Conservation (phyloP, 2,888 invertebrate species). For the Tenthredo scrophulariae region DNA sequence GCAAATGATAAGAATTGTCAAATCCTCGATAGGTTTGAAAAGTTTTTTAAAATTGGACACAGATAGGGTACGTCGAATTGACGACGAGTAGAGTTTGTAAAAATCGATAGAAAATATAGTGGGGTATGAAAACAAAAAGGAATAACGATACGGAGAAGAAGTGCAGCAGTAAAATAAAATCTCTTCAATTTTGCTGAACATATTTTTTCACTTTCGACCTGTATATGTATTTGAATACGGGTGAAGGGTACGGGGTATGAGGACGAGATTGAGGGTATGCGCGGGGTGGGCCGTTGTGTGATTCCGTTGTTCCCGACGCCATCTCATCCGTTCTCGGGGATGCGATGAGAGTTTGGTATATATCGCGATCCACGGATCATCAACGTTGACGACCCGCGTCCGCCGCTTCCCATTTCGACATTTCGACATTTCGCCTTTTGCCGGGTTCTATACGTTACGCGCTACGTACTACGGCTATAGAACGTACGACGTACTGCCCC, state of each 20-base stretch:
- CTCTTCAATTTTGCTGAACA: constrained; percentile 9
- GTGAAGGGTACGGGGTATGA: constrained; percentile 58
- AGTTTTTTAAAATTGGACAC: not conserved
- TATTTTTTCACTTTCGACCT: constrained; percentile 19
- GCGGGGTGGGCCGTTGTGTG: constrained; percentile 58
- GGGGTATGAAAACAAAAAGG: not conserved
- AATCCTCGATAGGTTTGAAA: not conserved
- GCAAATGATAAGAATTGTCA: not conserved
- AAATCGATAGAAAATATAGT: too few relatives aligned
- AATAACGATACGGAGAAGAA: not conserved
- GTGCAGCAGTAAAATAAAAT: not conserved
- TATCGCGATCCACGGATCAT: constrained; percentile 71
- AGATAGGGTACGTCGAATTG: not conserved
- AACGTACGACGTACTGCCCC: not conserved
- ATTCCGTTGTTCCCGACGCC: constrained; percentile 32
- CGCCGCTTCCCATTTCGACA: constrained; percentile 44
- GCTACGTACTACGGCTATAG: not conserved
- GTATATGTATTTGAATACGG: not conserved
- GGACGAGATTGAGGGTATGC: constrained; percentile 63
- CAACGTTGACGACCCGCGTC: constrained; percentile 77
- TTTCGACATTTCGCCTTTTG: constrained; percentile 36
- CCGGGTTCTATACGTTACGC: not conserved
- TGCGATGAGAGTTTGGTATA: constrained; percentile 65
- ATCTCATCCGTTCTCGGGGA: constrained; percentile 54
- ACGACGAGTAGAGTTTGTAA: not conserved